Percentiles rank a stretch among this genome's conserved stretches.
phyloP scores from a whole-genome alignment of 1,140 invertebrate species.

The Drosophila bifasciata region DNA sequence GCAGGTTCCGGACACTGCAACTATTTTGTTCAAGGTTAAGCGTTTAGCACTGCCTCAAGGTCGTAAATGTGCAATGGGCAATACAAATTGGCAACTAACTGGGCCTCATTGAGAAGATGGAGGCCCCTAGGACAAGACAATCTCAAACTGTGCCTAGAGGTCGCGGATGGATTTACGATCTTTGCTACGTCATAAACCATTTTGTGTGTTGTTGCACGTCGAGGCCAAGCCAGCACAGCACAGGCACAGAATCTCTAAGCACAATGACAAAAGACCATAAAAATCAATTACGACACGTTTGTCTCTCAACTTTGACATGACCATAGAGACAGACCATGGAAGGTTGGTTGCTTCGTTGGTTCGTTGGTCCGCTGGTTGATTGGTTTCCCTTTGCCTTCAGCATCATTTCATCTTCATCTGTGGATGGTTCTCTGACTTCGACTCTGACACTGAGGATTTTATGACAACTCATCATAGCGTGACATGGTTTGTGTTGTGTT shows the following conservation, averaged over 20 bases:
- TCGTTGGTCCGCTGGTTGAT: too few species aligned
- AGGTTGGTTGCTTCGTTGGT: not conserved
- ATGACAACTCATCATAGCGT: slow-evolving; percentile 82
- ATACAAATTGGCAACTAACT: slow-evolving; percentile 70
- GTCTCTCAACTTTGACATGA: slow-evolving; percentile 74
- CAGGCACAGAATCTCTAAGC: too few species aligned
- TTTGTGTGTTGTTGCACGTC: slow-evolving; percentile 22
- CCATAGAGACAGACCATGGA: slow-evolving; percentile 39
- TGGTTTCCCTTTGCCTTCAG: not conserved
- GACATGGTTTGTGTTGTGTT: slow-evolving; percentile 57
- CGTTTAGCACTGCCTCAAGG: slow-evolving; percentile 48
- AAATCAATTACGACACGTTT: slow-evolving; percentile 82
- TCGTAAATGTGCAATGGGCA: slow-evolving; percentile 58
- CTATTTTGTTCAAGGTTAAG: slow-evolving; percentile 49
- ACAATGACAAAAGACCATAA: slow-evolving; percentile 78
- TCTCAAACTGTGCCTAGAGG: slow-evolving; percentile 14
- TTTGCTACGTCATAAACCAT: slow-evolving; percentile 52
- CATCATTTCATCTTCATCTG: slow-evolving; percentile 24
- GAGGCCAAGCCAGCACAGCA: slow-evolving; percentile 50
- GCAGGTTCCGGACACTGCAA: slow-evolving; percentile 14
- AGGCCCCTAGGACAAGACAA: slow-evolving; percentile 10
- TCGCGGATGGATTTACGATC: slow-evolving; percentile 65
- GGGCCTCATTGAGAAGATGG: slow-evolving; percentile 10
- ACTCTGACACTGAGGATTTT: slow-evolving; percentile 73
- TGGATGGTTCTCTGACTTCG: not conserved